Evolutionary conservation across 2,888 invertebrate species (phyloP), one percentile per base, ranked within the genome.

Genomic region (Scrobipalpa atriplicella): DNA sequence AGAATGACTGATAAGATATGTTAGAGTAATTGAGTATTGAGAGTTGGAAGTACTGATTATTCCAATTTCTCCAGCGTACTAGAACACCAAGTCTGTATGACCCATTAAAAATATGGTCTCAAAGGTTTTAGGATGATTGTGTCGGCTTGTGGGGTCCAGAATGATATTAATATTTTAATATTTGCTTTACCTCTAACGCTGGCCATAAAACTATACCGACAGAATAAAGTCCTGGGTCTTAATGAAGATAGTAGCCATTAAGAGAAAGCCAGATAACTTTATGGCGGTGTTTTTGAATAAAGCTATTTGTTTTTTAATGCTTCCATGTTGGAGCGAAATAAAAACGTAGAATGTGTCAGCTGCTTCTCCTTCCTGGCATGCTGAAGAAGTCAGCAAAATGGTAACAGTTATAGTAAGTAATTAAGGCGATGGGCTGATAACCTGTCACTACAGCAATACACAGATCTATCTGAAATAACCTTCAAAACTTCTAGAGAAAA

Each of bases 51-150:
- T 39, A 39, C 39, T 39, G 39, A 39, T 39, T 39, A 39, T 39
- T 10, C 8, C 8, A 39, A 39, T 39, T 39, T 5, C 11, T 29
- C 29, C 2, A 29, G 16, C 52, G 16, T 8, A 18, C 18, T 18
- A 18, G 52, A 18, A 18, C 18, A 9, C 16, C 21, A 21, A 2
- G 6, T 21, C 19, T 19, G 7, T 21, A 21, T 11, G 10, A 52
- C 8, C 21, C 13, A 56, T 56, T 21, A 19, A 11, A 10, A 54
- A 29, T 19, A 56, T 56, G n/a, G 47, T 16, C 47, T n/a, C 6
- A 6, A n/a, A 19, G 9, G 21, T 56, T 56, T 29, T 56, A 56
- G 11, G 54, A 21, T 29, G 54, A 56, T 56, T 56, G 54, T 56
- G 11, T 21, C 21, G 13, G 19, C 54, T 13, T 56, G 54, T 56